Evolutionary conservation across 2,113 vertebrate genomes (phyloP).

Genomic region (Dicentrarchus labrax): DNA sequence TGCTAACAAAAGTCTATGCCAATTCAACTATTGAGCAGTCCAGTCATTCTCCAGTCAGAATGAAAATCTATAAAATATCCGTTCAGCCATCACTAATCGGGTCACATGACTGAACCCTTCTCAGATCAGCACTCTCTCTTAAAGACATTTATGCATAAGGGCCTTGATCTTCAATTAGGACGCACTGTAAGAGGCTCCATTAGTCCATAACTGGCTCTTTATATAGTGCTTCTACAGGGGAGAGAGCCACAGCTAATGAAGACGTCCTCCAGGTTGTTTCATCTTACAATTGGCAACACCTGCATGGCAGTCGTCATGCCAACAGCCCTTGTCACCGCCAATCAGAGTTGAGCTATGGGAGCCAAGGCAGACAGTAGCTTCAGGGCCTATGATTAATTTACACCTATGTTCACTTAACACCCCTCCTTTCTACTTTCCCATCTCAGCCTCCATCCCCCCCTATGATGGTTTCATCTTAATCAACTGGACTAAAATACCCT

Average conservation of each 20-base stretch:
- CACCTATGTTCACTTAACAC: conserved; percentile 53
- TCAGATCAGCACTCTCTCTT: background rate
- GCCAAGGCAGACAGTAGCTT: conserved; percentile 36
- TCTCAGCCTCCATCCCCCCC: conserved; percentile 8
- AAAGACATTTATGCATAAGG: background rate
- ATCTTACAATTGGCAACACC: conserved; percentile 53
- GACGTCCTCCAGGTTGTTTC: conserved; percentile 43
- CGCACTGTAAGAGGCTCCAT: background rate
- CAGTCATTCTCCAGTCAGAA: background rate
- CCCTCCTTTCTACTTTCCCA: conserved; percentile 13
- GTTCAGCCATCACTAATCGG: background rate
- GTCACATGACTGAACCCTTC: background rate
- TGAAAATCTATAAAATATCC: background rate
- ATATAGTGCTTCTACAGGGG: background rate
- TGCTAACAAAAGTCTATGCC: too few relatives aligned
- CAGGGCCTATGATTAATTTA: conserved; percentile 68
- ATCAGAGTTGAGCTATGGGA: conserved; percentile 33
- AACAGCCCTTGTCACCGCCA: conserved; percentile 57
- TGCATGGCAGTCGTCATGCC: conserved; percentile 57
- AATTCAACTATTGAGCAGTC: background rate
- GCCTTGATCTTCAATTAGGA: conserved; percentile 10
- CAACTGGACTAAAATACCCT: background rate
- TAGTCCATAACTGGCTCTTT: conserved; percentile 37
- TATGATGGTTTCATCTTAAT: conserved; percentile 21
- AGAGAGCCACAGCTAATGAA: conserved; percentile 36